Conservation (phyloP, 2,888 invertebrate species). For the Philonicus albiceps region DNA sequence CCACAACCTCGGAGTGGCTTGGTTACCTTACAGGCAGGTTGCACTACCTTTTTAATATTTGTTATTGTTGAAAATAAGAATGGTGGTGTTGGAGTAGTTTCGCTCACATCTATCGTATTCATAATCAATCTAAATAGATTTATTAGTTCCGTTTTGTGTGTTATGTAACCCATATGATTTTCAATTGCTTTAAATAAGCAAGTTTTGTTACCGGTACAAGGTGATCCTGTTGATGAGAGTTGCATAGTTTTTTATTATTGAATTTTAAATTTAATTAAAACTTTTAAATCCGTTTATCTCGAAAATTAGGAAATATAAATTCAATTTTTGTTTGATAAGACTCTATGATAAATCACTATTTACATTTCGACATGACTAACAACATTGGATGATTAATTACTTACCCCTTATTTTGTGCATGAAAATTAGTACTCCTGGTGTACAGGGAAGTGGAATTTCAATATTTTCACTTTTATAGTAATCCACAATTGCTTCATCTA, state of each 20-base stretch:
- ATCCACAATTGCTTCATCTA: neutral
- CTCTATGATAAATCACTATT: neutral
- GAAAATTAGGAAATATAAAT: neutral
- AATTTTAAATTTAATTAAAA: too few relatives aligned
- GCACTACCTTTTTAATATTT: neutral
- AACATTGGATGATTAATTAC: neutral
- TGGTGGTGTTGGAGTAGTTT: neutral
- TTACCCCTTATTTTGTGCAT: neutral
- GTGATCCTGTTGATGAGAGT: too few relatives aligned
- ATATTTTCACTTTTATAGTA: neutral
- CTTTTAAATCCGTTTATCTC: too few relatives aligned
- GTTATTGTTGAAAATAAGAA: neutral
- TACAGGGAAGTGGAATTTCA: neutral
- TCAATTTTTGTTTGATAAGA: neutral
- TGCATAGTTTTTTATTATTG: too few relatives aligned
- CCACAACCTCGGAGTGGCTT: too few relatives aligned
- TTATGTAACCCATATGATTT: neutral
- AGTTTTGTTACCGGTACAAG: neutral
- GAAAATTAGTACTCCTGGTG: neutral
- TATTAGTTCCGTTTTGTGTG: neutral
- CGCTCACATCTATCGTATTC: neutral
- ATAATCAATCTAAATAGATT: neutral
- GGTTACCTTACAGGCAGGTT: too few relatives aligned
- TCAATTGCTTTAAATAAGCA: neutral
- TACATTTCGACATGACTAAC: neutral